Evolutionary conservation across 2,888 invertebrate species (phyloP).

Genomic region (Ectropis crepuscularia): DNA sequence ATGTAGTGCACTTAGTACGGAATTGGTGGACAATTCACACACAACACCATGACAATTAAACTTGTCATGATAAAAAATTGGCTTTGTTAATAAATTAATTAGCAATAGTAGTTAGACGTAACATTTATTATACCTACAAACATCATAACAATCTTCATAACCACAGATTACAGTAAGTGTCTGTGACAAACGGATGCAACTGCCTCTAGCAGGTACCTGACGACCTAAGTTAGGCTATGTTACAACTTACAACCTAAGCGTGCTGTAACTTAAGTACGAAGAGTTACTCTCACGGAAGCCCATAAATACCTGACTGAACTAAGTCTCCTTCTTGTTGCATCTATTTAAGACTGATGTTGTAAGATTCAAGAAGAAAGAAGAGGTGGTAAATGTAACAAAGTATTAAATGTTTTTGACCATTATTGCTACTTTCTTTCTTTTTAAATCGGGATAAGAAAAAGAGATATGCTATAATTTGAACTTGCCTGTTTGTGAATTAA

Average conservation of each 20-base stretch:
- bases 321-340: constrained; percentile 48
- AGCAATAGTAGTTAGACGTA: too few relatives aligned
- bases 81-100: too few relatives aligned
- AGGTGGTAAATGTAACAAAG: not conserved
- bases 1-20: too few relatives aligned
- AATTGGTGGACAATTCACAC: too few relatives aligned
- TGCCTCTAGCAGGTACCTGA: not conserved
- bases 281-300: constrained; percentile 45
- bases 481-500: too few relatives aligned
- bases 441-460: not conserved
- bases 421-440: not conserved
- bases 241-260: constrained; percentile 2
- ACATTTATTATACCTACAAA: too few relatives aligned
- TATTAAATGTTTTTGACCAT: not conserved
- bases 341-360: constrained; percentile 17
- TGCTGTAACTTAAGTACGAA: constrained; percentile 20
- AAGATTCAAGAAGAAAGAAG: constrained; percentile 14
- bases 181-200: too few relatives aligned
- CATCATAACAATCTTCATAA: too few relatives aligned
- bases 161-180: too few relatives aligned
- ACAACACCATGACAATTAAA: too few relatives aligned
- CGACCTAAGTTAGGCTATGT: constrained; percentile 6
- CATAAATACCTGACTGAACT: constrained; percentile 48
- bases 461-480: not conserved
- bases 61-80: too few relatives aligned